These are phyloP conservation scores for Erythrolamprus reginae DNA, from an alignment of 2,113 vertebrate species.

Conservation along the genomic window DNA sequence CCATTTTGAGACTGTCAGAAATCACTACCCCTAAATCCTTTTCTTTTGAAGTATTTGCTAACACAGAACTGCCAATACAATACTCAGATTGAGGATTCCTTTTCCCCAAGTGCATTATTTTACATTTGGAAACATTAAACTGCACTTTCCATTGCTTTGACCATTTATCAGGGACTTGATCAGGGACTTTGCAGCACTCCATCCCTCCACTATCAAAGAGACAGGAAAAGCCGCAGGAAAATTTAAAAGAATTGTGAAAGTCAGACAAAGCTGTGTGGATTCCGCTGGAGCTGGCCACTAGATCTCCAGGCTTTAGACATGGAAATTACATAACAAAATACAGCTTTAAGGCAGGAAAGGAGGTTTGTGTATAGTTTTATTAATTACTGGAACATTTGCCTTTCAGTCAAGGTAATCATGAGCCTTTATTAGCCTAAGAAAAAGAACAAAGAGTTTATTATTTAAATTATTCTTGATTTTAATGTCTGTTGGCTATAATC, in stretches of 20 bases:
- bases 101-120: too few species aligned
- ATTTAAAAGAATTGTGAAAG: background rate
- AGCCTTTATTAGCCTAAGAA: background rate
- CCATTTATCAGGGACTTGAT: too few species aligned
- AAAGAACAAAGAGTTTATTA: background rate
- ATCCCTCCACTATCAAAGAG: background rate
- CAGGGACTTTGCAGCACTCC: too few species aligned
- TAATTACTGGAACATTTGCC: background rate
- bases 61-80: too few species aligned
- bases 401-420: background rate
- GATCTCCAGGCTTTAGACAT: background rate
- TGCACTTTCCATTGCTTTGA: too few species aligned
- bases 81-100: too few species aligned
- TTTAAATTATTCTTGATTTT: background rate
- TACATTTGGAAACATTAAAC: too few species aligned
- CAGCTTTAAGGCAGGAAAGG: background rate
- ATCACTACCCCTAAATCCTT: too few species aligned
- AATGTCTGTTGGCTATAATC: background rate
- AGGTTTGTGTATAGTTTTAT: background rate
- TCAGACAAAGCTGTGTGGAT: background rate
- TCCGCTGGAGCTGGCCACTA: background rate
- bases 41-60: too few species aligned
- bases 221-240: background rate
- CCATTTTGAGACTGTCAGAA: too few species aligned
- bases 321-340: background rate